Conservation (phyloP, 2,888 invertebrate species). For the Drosophila prolongata region DNA sequence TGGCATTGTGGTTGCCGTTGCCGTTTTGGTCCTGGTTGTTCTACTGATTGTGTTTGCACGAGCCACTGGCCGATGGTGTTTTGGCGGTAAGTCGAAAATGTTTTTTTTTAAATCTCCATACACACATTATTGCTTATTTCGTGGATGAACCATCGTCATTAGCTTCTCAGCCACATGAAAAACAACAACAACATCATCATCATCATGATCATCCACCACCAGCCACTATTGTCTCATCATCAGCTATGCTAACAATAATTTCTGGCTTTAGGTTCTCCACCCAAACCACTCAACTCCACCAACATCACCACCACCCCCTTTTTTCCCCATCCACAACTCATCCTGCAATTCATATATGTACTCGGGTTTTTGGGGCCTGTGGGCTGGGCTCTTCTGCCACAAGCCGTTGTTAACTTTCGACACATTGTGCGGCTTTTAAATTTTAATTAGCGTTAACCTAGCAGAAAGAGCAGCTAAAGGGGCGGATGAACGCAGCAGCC, state of each 20-base stretch:
- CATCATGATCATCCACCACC: conserved; percentile 26
- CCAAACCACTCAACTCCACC: conserved; percentile 9
- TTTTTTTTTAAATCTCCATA: conserved; percentile 5
- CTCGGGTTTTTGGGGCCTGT: conserved; percentile 16
- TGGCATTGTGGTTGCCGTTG: conserved; percentile 89
- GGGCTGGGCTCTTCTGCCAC: conserved; percentile 32
- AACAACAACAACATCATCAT: conserved; percentile 28
- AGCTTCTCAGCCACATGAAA: conserved; percentile 43
- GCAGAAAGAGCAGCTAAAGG: conserved; percentile 34
- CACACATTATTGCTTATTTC: conserved; percentile 46
- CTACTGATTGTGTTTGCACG: conserved; percentile 89
- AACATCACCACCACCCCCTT: neutral
- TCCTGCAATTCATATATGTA: conserved; percentile 38
- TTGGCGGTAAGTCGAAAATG: conserved; percentile 89
- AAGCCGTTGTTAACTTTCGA: conserved; percentile 70
- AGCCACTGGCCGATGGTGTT: conserved; percentile 93
- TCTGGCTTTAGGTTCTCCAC: conserved; percentile 50
- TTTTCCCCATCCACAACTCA: conserved; percentile 23
- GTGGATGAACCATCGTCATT: conserved; percentile 56
- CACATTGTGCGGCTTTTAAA: conserved; percentile 80
- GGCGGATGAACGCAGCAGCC: conserved; percentile 35
- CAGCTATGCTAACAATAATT: conserved; percentile 77
- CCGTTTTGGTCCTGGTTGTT: conserved; percentile 89
- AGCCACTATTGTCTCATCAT: conserved; percentile 54
- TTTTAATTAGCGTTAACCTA: conserved; percentile 76